Evolutionary conservation across 2,797 vertebrate genomes (phyloP), one percentile per base, ranked within the genome.

Genomic region (Tokudaia muenninki): DNA sequence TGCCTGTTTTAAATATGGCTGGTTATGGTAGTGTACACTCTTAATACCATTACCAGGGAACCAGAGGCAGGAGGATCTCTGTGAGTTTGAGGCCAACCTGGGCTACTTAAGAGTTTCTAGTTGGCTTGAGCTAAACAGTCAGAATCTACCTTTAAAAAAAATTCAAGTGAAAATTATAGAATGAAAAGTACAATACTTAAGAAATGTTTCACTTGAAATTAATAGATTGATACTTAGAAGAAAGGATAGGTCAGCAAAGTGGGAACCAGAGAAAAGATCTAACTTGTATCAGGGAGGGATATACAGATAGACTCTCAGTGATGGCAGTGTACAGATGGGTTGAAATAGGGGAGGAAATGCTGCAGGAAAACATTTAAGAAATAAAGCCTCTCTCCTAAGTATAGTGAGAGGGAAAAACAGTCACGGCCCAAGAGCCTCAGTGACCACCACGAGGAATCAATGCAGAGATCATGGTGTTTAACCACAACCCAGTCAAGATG

Each of bases 161-260:
- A 57, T 21, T n/a, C 31, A 65, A 91, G 44, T 87, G 41, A 86
- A 93, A 70, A 94, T 93, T 93, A 67, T 74, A 50, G 31, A 90
- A 83, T 83, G 37, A 89, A 88, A 95, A 87, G 81, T 29, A 67
- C 0, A 94, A 10, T 29, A 86, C 67, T 78, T 94, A 41, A 87
- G 5, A 87, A 77, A 75, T 47, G 67, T 22, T 94, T 88, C 63
- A 17, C 31, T 44, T 86, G 63, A 91, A 95, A 87, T 90, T 63
- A 93, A 92, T 1, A 75, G 63, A 84, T n/a, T 74, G 21, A 82
- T 37, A n/a, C 31, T 59, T 4, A 91, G 29, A 1, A 89, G 26
- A 74, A 59, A 19, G 78, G 61, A 81, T 75, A 44, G 34, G 44
- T 81, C 13, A 61, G 19, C 21, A 92, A 75, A 92, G 6, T 84